These are phyloP conservation scores for Limnephilus marmoratus DNA, from an alignment of 2,888 invertebrate species.

Conservation along the genomic window DNA sequence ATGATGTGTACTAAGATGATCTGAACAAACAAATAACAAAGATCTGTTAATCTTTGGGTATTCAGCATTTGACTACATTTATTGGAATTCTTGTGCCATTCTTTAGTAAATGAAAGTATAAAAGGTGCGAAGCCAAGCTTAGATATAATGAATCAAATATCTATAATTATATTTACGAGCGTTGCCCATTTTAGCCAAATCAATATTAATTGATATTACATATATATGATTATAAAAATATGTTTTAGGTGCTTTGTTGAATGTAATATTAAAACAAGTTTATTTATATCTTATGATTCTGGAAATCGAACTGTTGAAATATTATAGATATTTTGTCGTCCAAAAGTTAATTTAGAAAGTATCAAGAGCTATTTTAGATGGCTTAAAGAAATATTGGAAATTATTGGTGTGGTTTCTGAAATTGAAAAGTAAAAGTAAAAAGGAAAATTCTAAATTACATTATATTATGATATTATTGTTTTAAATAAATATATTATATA, in stretches of 20 bases:
- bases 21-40: background rate
- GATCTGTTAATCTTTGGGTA: background rate
- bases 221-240: background rate
- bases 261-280: background rate
- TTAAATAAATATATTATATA: background rate
- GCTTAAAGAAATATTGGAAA: background rate
- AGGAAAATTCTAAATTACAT: constrained; percentile 32
- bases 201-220: background rate
- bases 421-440: constrained; percentile 15
- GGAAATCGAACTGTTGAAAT: background rate
- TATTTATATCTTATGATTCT: constrained; percentile 13
- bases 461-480: constrained; percentile 18
- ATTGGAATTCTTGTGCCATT: constrained; percentile 2
- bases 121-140: background rate
- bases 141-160: background rate
- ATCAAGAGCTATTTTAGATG: background rate
- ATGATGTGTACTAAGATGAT: background rate
- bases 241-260: constrained; percentile 23
- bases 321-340: constrained; percentile 18
- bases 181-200: constrained; percentile 6
- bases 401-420: background rate
- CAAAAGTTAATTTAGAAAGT: background rate
- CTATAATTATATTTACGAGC: background rate
- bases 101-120: background rate
- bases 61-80: background rate